Evolutionary conservation across 2,888 invertebrate species (phyloP), one percentile per base, ranked within the genome.

Genomic region (Lymantria monacha): DNA sequence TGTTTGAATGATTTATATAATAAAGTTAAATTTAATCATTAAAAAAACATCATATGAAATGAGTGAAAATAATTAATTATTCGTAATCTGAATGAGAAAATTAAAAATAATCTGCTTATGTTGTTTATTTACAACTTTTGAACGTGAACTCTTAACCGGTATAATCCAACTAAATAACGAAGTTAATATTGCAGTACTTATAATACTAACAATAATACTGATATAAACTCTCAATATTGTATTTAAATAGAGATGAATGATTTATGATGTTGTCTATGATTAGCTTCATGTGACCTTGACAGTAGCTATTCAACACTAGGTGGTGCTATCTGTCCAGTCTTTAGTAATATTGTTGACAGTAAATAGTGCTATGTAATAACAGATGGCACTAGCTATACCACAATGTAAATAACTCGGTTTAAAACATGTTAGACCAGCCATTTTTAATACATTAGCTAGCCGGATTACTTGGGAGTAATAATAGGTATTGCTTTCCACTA

Each of bases 261-360:
- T 67, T 57, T 60, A 62, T 57, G 48, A 46, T 30, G 49, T 74
- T 74, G 76, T 81, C 79, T 82, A 79, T 83, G 81, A 55, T 66
- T 61, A 38, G 14, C 53, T 76, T 56, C 80, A 78, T 77, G 76
- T 80, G 79, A 83, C 77, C 79, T 79, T 80, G 76, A 53, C 51
- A 62, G 56, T 46, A 10, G 11, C 80, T 76, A 75, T 49, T 72
- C 48, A 9, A 22, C 56, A 54, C 57, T 70, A 81, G 81, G 76
- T 80, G 74, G 53, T 14, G 41, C 15, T 41, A 2, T 2, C 3
- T 12, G 12, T 12, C 38, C 36, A 36, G 2, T 36, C 11, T 5
- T 36, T 11, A 36, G 22, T 3, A 22, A n/a, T 36, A n/a, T 36
- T 22, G 2, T 11, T 5, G 10, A 7, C 36, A 36, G n/a, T 36